phyloP scores from a whole-genome alignment of 92 coral and sea anemone species.

The Phenganax marumi region DNA sequence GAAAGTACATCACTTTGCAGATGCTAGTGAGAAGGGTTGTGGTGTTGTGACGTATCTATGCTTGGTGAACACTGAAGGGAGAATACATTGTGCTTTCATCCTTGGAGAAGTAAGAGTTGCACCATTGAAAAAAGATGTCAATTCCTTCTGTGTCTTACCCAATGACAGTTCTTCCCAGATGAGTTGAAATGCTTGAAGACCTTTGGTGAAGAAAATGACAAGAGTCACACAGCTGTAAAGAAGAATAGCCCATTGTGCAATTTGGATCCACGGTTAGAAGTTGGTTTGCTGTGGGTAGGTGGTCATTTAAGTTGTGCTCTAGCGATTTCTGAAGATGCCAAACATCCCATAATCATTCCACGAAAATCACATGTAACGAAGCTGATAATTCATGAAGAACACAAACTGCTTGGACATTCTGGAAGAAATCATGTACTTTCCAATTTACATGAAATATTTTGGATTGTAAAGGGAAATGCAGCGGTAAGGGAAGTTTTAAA shows the following conservation, averaged over 20 bases:
- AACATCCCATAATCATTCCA: conserved; percentile 60
- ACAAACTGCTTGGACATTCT: conserved; percentile 28
- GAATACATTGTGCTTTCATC: conserved; percentile 36
- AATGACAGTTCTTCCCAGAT: conserved; percentile 51
- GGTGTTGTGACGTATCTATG: conserved; percentile 53
- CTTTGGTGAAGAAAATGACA: conserved; percentile 21
- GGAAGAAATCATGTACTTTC: conserved; percentile 30
- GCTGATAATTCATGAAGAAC: conserved; percentile 44
- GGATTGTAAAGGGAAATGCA: conserved; percentile 26
- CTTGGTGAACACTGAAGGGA: conserved; percentile 9
- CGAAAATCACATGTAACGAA: conserved; percentile 55
- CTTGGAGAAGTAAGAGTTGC: conserved; percentile 54
- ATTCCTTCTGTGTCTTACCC: conserved; percentile 52
- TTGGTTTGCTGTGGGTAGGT: conserved; percentile 58
- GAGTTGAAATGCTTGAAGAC: conserved; percentile 47
- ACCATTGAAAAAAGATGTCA: conserved; percentile 47
- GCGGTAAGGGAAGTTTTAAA: conserved; percentile 9
- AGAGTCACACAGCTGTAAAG: conserved; percentile 5
- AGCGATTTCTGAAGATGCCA: conserved; percentile 53
- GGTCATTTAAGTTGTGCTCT: conserved; percentile 60
- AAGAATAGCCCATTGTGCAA: conserved; percentile 50
- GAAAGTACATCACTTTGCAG: conserved; percentile 51
- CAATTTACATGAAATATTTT: conserved; percentile 12
- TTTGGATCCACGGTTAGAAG: conserved; percentile 56
- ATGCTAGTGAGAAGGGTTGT: conserved; percentile 52